Conservation (phyloP, 2,888 invertebrate genomes). For the Trisateles emortualis region DNA sequence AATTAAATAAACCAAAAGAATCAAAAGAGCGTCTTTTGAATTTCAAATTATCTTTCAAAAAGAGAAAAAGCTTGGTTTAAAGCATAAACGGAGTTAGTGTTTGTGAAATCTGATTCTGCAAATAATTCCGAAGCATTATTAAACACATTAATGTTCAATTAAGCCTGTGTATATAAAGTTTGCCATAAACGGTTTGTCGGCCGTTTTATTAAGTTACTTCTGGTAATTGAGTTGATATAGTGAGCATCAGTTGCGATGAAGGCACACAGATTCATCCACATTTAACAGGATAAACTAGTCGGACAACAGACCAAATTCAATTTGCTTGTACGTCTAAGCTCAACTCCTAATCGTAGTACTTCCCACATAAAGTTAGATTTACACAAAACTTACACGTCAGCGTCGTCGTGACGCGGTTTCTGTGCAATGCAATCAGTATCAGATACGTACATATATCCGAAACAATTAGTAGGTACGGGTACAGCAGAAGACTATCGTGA, state of each 20-base stretch:
- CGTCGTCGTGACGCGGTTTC: no score
- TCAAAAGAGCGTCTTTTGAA: no score
- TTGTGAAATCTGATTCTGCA: slow-evolving; percentile 18
- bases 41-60: no score
- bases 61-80: no score
- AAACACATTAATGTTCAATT: slow-evolving; percentile 26
- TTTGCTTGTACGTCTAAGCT: neutral
- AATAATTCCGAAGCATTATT: slow-evolving; percentile 7
- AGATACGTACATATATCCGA: no score
- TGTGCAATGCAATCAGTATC: no score
- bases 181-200: slow-evolving; percentile 26
- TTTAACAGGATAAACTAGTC: neutral
- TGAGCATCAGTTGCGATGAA: slow-evolving; percentile 8
- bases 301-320: neutral
- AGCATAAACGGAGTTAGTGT: no score
- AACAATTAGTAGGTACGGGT: no score
- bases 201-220: slow-evolving; percentile 21
- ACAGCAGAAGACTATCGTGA: no score
- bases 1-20: no score
- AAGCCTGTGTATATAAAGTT: slow-evolving; percentile 25
- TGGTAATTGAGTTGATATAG: slow-evolving; percentile 34
- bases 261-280: neutral
- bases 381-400: no score
- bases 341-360: slow-evolving; percentile 4
- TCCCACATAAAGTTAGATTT: slow-evolving; percentile 33